phyloP scores from a whole-genome alignment of 2,797 vertebrate genomes.

The Phalloptychus januarius region DNA sequence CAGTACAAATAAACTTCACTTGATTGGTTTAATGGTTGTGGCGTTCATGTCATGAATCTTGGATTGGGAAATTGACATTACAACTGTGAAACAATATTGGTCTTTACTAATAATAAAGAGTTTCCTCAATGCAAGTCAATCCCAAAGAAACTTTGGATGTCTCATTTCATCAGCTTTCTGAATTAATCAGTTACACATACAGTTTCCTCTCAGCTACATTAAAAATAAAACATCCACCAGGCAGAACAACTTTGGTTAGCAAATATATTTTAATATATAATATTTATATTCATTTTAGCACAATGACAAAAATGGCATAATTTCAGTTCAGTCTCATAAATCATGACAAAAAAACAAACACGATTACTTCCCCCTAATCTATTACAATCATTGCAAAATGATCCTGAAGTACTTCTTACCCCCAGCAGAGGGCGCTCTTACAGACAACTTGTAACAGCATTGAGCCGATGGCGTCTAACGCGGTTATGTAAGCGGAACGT shows the following conservation, averaged over 20 bases:
- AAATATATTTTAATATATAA: conserved; percentile 88
- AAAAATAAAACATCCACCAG: conserved; percentile 29
- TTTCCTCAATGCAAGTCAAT: not conserved
- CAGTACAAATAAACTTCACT: too few relatives aligned
- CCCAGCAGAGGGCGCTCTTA: conserved; percentile 47
- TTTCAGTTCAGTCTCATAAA: conserved; percentile 81
- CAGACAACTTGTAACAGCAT: conserved; percentile 67
- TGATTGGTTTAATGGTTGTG: not conserved
- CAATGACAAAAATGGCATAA: conserved; percentile 83
- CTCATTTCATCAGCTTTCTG: not conserved
- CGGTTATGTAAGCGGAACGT: conserved; percentile 29
- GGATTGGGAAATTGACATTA: not conserved
- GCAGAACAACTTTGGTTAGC: conserved; percentile 74
- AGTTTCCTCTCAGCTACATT: not conserved
- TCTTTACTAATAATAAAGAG: not conserved
- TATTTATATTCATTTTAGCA: conserved; percentile 85
- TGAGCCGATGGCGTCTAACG: conserved; percentile 57
- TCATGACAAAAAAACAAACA: conserved; percentile 76
- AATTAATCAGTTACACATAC: not conserved
- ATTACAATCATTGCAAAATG: conserved; percentile 59
- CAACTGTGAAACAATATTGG: not conserved
- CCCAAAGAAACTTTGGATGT: not conserved
- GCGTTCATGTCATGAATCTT: not conserved
- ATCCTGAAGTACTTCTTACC: conserved; percentile 49
- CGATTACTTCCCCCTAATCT: conserved; percentile 46